A percentile compares a stretch with the other conserved stretches of the same genome.
These are phyloP conservation scores for Brachypterus glaber DNA, from an alignment of 2,888 invertebrate species.

Conservation along the genomic window DNA sequence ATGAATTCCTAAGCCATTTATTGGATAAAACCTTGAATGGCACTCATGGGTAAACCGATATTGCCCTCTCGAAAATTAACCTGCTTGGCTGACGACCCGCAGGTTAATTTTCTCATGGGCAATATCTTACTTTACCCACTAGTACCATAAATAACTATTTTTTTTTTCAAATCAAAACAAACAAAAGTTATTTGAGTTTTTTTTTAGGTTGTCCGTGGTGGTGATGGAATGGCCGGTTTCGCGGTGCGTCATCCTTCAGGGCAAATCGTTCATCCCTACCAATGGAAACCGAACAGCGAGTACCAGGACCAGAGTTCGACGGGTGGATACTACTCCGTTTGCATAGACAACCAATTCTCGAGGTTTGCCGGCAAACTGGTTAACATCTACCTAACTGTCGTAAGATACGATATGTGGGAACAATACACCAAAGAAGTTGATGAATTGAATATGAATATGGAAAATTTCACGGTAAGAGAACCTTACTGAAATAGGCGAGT, in stretches of 20 bases:
- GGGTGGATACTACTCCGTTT: constrained; percentile 83
- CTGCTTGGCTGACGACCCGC: no score
- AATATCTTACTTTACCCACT: no score
- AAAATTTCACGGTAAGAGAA: constrained; percentile 74
- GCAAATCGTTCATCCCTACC: constrained; percentile 78
- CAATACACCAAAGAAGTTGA: constrained; percentile 83
- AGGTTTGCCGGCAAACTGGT: constrained; percentile 83
- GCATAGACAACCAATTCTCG: constrained; percentile 89
- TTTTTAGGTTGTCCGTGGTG: constrained; percentile 75
- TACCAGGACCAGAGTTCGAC: constrained; percentile 74
- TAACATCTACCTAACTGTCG: constrained; percentile 83
- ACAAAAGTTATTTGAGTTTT: no score
- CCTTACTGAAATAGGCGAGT: no score
- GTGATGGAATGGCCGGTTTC: constrained; percentile 90
- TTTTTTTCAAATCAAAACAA: no score
- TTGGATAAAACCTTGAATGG: no score
- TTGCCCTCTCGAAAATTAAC: no score
- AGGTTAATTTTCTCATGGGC: no score
- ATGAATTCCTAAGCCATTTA: no score
- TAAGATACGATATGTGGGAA: constrained; percentile 89
- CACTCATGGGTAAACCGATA: no score
- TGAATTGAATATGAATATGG: constrained; percentile 75
- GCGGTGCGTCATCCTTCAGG: constrained; percentile 80
- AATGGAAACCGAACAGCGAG: constrained; percentile 82
- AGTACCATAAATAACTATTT: no score